These are phyloP conservation scores for Diuraphis noxia DNA, from an alignment of 1,140 invertebrate genomes.

Conservation along the genomic window DNA sequence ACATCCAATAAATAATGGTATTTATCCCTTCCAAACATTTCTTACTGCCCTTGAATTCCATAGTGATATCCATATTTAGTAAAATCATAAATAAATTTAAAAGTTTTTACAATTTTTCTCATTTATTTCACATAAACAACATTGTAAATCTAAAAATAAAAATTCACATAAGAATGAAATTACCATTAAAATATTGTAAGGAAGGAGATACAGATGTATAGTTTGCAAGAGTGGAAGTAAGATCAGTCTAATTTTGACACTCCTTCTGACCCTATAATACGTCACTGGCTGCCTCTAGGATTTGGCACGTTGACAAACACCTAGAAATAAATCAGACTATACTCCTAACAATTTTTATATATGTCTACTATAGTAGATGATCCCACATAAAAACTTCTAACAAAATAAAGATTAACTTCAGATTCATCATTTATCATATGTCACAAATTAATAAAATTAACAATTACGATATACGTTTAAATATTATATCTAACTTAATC, in stretches of 20 bases:
- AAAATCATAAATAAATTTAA: slow-evolving; percentile 33
- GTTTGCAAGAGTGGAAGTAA: slow-evolving; percentile 11
- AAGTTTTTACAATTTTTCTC: slow-evolving; percentile 31
- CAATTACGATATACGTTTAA: too few relatives aligned
- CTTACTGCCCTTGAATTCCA: slow-evolving; percentile 18
- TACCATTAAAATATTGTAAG: slow-evolving; percentile 15
- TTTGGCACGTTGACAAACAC: slow-evolving; percentile 37
- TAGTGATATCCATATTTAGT: slow-evolving; percentile 24
- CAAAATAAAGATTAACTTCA: neutral
- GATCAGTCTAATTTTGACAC: slow-evolving; percentile 53
- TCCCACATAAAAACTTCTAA: neutral
- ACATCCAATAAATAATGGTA: neutral
- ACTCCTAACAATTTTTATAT: neutral
- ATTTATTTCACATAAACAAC: slow-evolving; percentile 34
- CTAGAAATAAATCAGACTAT: slow-evolving; percentile 47
- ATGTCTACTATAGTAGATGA: neutral
- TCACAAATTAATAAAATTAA: neutral
- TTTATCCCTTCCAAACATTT: neutral
- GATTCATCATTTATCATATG: neutral
- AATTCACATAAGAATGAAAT: slow-evolving; percentile 1
- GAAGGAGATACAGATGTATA: neutral
- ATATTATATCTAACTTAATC: neutral
- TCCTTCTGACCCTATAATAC: slow-evolving; percentile 49
- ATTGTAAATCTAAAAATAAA: slow-evolving; percentile 40
- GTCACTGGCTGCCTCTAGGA: slow-evolving; percentile 34